phyloP scores from a whole-genome alignment of 2,797 vertebrate species.

The Crax fasciolata region DNA sequence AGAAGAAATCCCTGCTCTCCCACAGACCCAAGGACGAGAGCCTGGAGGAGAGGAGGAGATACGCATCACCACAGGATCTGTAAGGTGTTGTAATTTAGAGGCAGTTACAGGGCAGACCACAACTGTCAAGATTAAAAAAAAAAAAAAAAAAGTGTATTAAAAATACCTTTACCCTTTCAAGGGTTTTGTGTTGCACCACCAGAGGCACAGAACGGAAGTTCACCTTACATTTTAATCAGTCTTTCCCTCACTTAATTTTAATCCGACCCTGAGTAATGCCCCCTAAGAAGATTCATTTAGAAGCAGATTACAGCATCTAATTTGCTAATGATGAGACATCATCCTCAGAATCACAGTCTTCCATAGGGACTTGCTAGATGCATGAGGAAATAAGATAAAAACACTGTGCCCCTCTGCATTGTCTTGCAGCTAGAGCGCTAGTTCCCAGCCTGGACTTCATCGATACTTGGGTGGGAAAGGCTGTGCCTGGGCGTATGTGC shows the following conservation, averaged over 20 bases:
- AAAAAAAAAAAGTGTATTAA: background rate
- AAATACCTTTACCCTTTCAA: slow-evolving; percentile 41
- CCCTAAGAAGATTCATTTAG: slow-evolving; percentile 74
- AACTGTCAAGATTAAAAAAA: background rate
- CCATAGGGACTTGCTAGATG: background rate
- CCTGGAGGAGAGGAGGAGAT: background rate
- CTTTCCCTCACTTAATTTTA: slow-evolving; percentile 66
- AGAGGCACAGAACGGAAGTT: slow-evolving; percentile 58
- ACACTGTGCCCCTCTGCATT: background rate
- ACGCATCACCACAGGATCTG: accelerated
- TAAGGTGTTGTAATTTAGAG: background rate
- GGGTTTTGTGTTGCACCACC: background rate
- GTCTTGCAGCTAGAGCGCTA: background rate
- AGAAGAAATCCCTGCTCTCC: background rate
- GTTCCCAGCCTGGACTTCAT: background rate
- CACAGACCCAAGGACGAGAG: background rate
- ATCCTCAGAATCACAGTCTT: slow-evolving; percentile 71
- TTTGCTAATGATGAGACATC: slow-evolving; percentile 73
- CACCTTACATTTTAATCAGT: slow-evolving; percentile 71
- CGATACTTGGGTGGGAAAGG: background rate
- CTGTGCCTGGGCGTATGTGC: accelerated
- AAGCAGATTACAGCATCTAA: slow-evolving; percentile 74
- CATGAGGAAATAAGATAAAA: slow-evolving; percentile 48
- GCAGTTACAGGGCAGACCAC: background rate
- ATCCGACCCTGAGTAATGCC: slow-evolving; percentile 75